Conservation (phyloP, 2,888 invertebrate species). For the Limnephilus marmoratus region DNA sequence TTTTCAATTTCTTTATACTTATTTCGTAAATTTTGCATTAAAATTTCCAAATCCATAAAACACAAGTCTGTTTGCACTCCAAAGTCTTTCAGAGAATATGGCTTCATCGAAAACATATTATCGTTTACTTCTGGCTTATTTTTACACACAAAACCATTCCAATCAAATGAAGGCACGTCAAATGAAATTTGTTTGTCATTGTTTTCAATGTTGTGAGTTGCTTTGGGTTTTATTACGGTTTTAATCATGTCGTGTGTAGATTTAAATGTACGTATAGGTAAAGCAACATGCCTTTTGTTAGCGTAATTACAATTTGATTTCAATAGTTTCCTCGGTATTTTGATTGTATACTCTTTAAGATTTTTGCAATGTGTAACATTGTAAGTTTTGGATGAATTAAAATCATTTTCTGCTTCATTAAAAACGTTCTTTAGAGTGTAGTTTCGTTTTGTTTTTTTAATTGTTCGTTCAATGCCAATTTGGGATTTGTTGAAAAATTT, state of each 20-base stretch:
- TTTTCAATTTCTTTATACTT: constrained; percentile 33
- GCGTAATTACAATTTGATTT: neutral
- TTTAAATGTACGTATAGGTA: constrained; percentile 3
- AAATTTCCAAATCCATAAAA: constrained; percentile 28
- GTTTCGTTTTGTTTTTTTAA: constrained; percentile 7
- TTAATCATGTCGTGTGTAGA: constrained; percentile 71
- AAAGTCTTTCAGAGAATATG: constrained; percentile 6
- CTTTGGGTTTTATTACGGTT: constrained; percentile 67
- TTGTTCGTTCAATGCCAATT: neutral
- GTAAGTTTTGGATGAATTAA: constrained; percentile 65
- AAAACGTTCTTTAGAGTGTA: constrained; percentile 55
- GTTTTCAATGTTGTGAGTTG: too few relatives aligned
- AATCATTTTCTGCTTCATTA: constrained; percentile 66
- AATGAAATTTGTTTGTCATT: neutral
- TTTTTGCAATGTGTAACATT: constrained; percentile 33
- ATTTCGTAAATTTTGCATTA: constrained; percentile 19
- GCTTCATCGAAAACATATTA: constrained; percentile 19
- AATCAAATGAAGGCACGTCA: neutral
- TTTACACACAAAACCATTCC: constrained; percentile 8
- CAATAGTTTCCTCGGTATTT: constrained; percentile 25
- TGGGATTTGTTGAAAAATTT: neutral
- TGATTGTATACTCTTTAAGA: constrained; percentile 47
- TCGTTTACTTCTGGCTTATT: neutral
- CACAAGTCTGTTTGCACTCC: constrained; percentile 49
- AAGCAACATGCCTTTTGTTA: neutral